Evolutionary conservation across 2,797 vertebrate genomes (phyloP).

Genomic region (Atherinosoma microstoma): DNA sequence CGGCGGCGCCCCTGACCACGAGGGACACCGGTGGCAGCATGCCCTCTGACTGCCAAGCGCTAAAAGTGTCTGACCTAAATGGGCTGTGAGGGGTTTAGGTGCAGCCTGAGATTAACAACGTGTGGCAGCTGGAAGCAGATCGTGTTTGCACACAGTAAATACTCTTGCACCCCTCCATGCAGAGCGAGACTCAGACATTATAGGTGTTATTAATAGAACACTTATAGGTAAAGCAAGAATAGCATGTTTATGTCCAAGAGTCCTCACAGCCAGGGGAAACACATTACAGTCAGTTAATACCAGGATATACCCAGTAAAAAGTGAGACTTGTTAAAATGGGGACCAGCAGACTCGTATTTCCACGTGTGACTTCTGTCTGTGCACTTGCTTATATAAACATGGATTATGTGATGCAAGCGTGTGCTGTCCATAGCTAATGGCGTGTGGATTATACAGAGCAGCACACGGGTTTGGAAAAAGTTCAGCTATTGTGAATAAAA

Average conservation of each 20-base stretch:
- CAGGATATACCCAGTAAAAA: slow-evolving; percentile 68
- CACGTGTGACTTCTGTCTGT: slow-evolving; percentile 64
- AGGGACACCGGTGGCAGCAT: slow-evolving; percentile 43
- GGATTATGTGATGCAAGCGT: slow-evolving; percentile 47
- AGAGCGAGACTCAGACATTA: slow-evolving; percentile 54
- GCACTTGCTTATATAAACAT: slow-evolving; percentile 64
- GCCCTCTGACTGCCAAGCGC: slow-evolving; percentile 58
- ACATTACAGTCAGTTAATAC: slow-evolving; percentile 68
- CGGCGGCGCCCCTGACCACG: slow-evolving; percentile 31
- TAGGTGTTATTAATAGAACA: slow-evolving; percentile 72
- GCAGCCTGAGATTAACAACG: slow-evolving; percentile 71
- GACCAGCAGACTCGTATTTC: slow-evolving; percentile 49
- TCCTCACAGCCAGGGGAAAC: slow-evolving; percentile 69
- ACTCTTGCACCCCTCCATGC: slow-evolving; percentile 45
- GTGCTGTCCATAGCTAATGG: slow-evolving; percentile 15
- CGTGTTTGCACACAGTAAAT: slow-evolving; percentile 70
- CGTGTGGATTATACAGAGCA: slow-evolving; percentile 45
- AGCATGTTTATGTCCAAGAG: slow-evolving; percentile 67
- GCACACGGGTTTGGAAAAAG: slow-evolving; percentile 38
- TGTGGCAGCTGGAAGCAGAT: slow-evolving; percentile 65
- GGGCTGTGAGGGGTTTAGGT: slow-evolving; percentile 61
- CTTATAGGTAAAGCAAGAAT: slow-evolving; percentile 62
- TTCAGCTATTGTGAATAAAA: slow-evolving; percentile 46
- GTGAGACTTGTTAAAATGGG: slow-evolving; percentile 68
- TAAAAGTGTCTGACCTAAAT: slow-evolving; percentile 45